These are phyloP conservation scores for Hydrolagus affinis DNA, from an alignment of 2,113 vertebrate species.

Conservation along the genomic window DNA sequence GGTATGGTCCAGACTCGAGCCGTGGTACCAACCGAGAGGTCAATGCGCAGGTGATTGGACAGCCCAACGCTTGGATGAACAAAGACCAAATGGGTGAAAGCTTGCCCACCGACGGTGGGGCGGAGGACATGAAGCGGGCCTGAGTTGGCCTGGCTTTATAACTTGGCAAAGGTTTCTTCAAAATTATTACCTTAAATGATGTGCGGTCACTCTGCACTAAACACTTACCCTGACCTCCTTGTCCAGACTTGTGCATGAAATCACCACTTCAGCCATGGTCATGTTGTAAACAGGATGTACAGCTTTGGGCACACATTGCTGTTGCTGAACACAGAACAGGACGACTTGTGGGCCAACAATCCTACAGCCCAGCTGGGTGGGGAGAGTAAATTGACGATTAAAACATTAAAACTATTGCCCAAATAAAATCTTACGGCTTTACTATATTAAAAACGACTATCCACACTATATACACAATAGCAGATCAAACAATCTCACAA, in stretches of 20 bases:
- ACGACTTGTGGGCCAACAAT: constrained; percentile 90
- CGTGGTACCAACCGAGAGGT: no score
- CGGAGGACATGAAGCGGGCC: no score
- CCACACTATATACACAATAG: background rate
- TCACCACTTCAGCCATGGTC: constrained; percentile 78
- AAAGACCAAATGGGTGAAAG: no score
- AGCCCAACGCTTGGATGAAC: no score
- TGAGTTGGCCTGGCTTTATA: no score
- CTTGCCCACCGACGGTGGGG: no score
- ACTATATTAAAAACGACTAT: background rate
- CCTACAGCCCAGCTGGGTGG: constrained; percentile 75
- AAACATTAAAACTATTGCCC: background rate
- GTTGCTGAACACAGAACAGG: constrained; percentile 77
- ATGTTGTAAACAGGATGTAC: constrained; percentile 85
- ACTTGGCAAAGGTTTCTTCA: no score
- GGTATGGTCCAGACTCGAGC: no score
- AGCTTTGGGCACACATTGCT: constrained; percentile 80
- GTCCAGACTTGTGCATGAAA: constrained; percentile 88
- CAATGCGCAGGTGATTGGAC: no score
- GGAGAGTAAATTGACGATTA: background rate
- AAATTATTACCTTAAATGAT: no score
- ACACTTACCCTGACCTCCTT: constrained; percentile 71
- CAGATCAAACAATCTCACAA: no score
- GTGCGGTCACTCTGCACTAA: background rate
- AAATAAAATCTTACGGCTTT: no score